Evolutionary conservation across 2,797 vertebrate species (phyloP), one percentile per base, ranked within the genome.

Genomic region (Paratrypauchen microcephalus): DNA sequence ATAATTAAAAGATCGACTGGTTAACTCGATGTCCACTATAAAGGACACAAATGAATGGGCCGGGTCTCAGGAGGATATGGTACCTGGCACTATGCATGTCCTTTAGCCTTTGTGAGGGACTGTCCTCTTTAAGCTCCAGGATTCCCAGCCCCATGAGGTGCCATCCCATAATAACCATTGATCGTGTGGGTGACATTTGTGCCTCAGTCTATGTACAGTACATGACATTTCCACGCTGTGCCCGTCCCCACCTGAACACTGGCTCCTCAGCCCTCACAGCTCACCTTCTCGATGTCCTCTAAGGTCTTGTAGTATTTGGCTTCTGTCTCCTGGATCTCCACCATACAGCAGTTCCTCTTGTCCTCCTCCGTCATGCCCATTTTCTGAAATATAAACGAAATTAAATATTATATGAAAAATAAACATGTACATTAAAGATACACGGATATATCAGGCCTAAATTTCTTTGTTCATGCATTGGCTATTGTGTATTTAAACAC

Each of bases 301-400:
- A 99, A 92, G 2, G 97, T 99, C 81, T 96, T 97, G 93, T 94
- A 97, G 93, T 99, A 99, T 86, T 97, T 98, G 58, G 96, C 95
- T 84, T 99, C 98, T 0, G 98, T 99, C 83, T 99, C 97, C 62
- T 97, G 96, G 74, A 99, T 98, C 91, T 99, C 98, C 56, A 98
- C 88, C 84, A 99, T 83, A 83, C 98, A 99, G 93, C 98, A 98
- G 65, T 95, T 97, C 30, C 98, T 94, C 87, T 99, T 99, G 92
- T 99, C 98, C 0, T 98, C 97, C 86, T 99, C 97, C 0, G 96
- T 96, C 97, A 99, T 99, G 52, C 97, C 96, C 96, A 97, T 97
- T 94, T 98, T 99, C 97, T 99, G 83, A 23, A 30, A 32, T 36
- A 36, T 9, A 36, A 36, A 36, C 1, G 2, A 32, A 6, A 32